Evolutionary conservation across 2,797 vertebrate species (phyloP), one percentile per base, ranked within the genome.

Genomic region (Bucorvus abyssinicus): DNA sequence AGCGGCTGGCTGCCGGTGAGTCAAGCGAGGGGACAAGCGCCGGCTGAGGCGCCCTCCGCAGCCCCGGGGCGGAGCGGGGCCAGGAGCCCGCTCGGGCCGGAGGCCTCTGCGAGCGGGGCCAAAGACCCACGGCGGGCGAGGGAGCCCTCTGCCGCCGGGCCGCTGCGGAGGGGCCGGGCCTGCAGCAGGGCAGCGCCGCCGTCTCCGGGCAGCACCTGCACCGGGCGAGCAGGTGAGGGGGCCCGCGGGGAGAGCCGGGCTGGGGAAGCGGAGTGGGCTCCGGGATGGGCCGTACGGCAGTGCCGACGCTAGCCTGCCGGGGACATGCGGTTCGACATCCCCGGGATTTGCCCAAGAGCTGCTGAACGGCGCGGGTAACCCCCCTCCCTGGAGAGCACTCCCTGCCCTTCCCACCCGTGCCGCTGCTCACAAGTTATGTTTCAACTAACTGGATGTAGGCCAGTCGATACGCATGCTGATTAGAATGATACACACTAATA

Each of bases 391-490:
- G 16, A 3, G 45, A 30, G 57, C 78, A 5, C 1, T 55, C 10
- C 2, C 57, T 10, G 86, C 45, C 13, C 81, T 64, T 15, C 26
- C 44, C 52, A 5, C 5, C 61, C 52, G 8, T 2, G 17, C 53
- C 63, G 26, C 75, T 1, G 61, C 53, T 29, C 71, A 2, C 69
- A 6, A 3, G 65, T 8, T 8, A 6, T 5, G 63, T 16, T 49
- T 32, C 63, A 5, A 2, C 20, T 9, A 1, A 1, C 29, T 4
- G 85, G 52, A 10, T 0, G 59, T 7, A 19, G 65, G 34, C 78
- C 74, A 0, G 36, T 30, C 36, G 9, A 9, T 16, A n/a, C 5
- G 20, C 56, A 0, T 2, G 38, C 49, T 4, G 0, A 6, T 14
- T 6, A 1, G 69, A 18, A 14, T 1, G 64, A 10, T 13, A 7